Evolutionary conservation across 2,888 invertebrate species (phyloP), one percentile per base, ranked within the genome.

Genomic region (Dinocampus coccinellae): DNA sequence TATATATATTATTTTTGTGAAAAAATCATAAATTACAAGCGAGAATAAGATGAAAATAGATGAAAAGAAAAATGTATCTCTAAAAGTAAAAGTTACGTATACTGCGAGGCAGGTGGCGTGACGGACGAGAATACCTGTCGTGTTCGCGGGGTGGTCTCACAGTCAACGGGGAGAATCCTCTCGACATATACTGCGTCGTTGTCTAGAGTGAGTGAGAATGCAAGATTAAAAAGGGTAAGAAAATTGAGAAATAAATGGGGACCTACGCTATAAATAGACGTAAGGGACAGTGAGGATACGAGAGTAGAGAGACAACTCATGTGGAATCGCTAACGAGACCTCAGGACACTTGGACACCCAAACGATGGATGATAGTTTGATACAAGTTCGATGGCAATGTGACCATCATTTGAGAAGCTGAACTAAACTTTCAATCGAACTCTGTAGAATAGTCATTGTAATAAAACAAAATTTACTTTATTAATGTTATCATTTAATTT

Each of bases 261-360:
- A 34, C 34, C 79, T 73, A 72, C 64, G 75, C 62, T 78, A 73
- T 73, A 76, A 78, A 81, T 79, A 80, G 79, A 79, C 76, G 75
- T 77, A 73, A 78, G 76, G 76, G 80, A 78, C 75, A 75, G 74
- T 67, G 73, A 75, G 57, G 58, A 47, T 22, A 61, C 70, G 47
- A 76, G 74, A 68, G 70, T 72, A 65, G 69, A 68, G 76, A 80
- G 80, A 81, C 81, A 82, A 84, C 82, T 82, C 82, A 82, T 81
- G 83, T 77, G 78, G 83, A 84, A 84, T 84, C 83, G 82, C 83
- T 84, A 84, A 84, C 84, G 83, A 83, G 83, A 80, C 79, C 24
- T 26, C 13, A 24, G 57, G 77, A 79, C 78, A 47, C 47, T 47
- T 75, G 76, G 83, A 84, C 84, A 83, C 82, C 79, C 82, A 80